These are phyloP conservation scores for Cuniculus paca DNA, from an alignment of 2,797 vertebrate species.

Conservation along the genomic window DNA sequence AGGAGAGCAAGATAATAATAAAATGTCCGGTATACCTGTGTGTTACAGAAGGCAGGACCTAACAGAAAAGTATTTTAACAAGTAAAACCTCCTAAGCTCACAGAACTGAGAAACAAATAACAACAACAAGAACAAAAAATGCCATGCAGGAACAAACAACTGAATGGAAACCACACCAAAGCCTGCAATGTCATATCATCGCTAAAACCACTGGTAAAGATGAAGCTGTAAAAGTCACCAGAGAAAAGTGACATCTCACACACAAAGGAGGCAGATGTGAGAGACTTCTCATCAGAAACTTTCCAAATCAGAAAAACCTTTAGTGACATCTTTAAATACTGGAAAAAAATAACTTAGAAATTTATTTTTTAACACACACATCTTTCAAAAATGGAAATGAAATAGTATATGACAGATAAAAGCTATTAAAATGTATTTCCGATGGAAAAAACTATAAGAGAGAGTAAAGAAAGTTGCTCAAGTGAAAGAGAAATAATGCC, in stretches of 20 bases:
- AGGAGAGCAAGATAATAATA: too few species aligned
- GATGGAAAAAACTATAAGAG: neutral
- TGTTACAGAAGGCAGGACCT: neutral
- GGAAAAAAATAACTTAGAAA: neutral
- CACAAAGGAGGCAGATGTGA: neutral
- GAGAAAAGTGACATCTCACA: neutral
- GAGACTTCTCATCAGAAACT: neutral
- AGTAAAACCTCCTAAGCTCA: neutral
- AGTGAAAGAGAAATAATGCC: neutral
- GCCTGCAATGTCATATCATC: rapidly evolving
- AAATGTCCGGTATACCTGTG: rapidly evolving
- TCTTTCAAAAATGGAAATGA: neutral
- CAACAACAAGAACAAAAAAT: neutral
- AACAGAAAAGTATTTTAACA: neutral
- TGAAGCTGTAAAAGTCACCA: too few species aligned
- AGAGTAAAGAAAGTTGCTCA: neutral
- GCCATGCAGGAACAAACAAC: neutral
- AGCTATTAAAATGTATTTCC: neutral
- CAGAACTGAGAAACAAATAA: neutral
- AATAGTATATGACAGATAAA: neutral
- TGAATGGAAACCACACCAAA: too few species aligned
- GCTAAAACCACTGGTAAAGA: too few species aligned
- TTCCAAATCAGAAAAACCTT: neutral
- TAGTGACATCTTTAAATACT: neutral
- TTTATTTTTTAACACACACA: neutral